Evolutionary conservation across 2,888 invertebrate species (phyloP).

Genomic region (Sarcophaga subvicina): DNA sequence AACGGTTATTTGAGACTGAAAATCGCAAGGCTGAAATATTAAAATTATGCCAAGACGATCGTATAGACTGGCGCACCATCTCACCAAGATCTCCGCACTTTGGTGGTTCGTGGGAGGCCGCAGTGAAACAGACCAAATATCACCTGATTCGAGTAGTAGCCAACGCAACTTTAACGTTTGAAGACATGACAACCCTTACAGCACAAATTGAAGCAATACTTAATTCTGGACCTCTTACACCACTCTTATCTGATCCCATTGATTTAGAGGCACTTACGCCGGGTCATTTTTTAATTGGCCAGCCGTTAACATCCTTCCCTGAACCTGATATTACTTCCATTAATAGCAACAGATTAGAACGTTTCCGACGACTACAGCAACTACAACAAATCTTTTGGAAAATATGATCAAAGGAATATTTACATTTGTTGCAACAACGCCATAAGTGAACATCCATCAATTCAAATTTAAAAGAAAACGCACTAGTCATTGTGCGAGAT

Average conservation of each 20-base stretch:
- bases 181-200: slow-evolving; percentile 49
- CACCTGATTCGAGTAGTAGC: not conserved
- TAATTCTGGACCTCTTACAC: slow-evolving; percentile 73
- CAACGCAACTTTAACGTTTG: slow-evolving; percentile 15
- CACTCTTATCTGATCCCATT: slow-evolving; percentile 62
- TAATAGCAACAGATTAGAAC: too few relatives aligned
- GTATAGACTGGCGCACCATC: slow-evolving; percentile 2
- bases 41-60: not conserved
- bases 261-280: slow-evolving; percentile 57
- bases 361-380: too few relatives aligned
- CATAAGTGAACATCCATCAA: too few relatives aligned
- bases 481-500: too few relatives aligned
- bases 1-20: slow-evolving; percentile 4
- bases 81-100: slow-evolving; percentile 23
- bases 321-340: too few relatives aligned
- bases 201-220: slow-evolving; percentile 71
- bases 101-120: slow-evolving; percentile 40
- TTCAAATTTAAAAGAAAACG: too few relatives aligned
- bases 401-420: too few relatives aligned
- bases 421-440: too few relatives aligned
- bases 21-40: slow-evolving; percentile 10
- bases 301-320: not conserved
- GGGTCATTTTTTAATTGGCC: slow-evolving; percentile 60
- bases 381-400: too few relatives aligned
- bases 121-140: slow-evolving; percentile 15